These are phyloP conservation scores for Cosmopolites sordidus DNA, from an alignment of 2,888 invertebrate genomes.

Conservation along the genomic window DNA sequence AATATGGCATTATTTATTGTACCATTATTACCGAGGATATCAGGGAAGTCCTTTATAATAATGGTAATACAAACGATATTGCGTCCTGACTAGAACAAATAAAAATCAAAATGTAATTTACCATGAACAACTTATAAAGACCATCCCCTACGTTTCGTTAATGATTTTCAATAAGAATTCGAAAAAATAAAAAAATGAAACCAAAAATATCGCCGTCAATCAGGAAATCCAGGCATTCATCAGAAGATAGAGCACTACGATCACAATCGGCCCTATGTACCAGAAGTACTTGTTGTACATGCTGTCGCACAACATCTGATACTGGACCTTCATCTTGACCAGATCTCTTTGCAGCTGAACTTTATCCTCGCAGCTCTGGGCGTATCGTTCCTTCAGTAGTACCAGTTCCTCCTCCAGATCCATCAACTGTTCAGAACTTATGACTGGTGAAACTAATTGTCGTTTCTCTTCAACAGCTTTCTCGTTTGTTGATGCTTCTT, in stretches of 20 bases:
- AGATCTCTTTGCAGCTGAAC: constrained; percentile 59
- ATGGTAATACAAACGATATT: too few relatives aligned
- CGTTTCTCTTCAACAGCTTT: constrained; percentile 3
- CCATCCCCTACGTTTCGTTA: constrained; percentile 29
- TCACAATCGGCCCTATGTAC: constrained; percentile 56
- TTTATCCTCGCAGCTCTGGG: constrained; percentile 60
- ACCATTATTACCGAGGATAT: too few relatives aligned
- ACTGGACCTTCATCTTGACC: constrained; percentile 56
- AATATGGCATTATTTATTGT: too few relatives aligned
- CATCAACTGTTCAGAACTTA: constrained; percentile 52
- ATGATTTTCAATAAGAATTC: constrained; percentile 46
- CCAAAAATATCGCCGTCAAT: constrained; percentile 54
- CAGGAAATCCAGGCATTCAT: constrained; percentile 59
- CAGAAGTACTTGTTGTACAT: constrained; percentile 58
- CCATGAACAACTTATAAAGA: neutral
- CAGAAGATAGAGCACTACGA: constrained; percentile 58
- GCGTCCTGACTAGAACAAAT: too few relatives aligned
- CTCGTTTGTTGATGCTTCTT: neutral
- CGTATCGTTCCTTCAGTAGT: constrained; percentile 68
- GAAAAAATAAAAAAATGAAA: constrained; percentile 46
- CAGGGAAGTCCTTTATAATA: too few relatives aligned
- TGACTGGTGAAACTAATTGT: neutral
- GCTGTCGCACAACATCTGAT: constrained; percentile 55
- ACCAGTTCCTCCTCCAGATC: constrained; percentile 70
- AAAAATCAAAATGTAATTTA: too few relatives aligned